Evolutionary conservation across 2,797 vertebrate genomes (phyloP), one percentile per base, ranked within the genome.

Genomic region (Smutsia temminckii): DNA sequence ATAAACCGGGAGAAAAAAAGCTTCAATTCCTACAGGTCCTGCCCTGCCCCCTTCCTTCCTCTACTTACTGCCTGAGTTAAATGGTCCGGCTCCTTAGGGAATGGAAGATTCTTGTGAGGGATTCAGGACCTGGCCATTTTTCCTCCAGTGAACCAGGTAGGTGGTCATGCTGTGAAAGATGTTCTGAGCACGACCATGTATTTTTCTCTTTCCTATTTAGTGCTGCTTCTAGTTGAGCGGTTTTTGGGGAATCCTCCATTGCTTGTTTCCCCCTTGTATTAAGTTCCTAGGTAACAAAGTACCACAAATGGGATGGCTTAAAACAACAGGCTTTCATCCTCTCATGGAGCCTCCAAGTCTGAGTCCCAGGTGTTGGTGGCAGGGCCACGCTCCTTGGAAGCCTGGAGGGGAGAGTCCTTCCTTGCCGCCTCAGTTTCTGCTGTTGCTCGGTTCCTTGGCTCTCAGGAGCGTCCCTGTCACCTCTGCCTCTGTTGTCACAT

Each of bases 211-310:
- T 79, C 25, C 59, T 32, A 0, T 55, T 71, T 6, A 20, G 12
- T 42, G 11, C 61, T 69, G 14, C 37, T 69, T 80, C 71, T 53
- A 34, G 59, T 34, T 20, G 32, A 29, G 16, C 16, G 29, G 21
- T 20, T 59, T 74, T 29, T 34, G 4, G 49, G 49, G 59, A 68
- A 27, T 37, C 40, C 66, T 83, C 2, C 0, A 55, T 51, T 40
- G 49, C 37, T 94, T 25, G 1, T 9, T 59, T 9, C 5, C 51
- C 46, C 4, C 37, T 37, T 13, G 18, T 10, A 8, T 75, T 46
- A 74, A 46, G 77, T 87, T 88, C 40, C 85, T 21, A 55, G 92
- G 86, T 49, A 51, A 53, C 34, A 32, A 51, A 18, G 64, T n/a
- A 34, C 23, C 59, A 20, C 23, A 42, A 27, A 51, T 10, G 8